Evolutionary conservation across 37 sponge, comb jelly and placozoan species (phyloP), one percentile per base, ranked within the genome.

Genomic region (Ianthella basta): DNA sequence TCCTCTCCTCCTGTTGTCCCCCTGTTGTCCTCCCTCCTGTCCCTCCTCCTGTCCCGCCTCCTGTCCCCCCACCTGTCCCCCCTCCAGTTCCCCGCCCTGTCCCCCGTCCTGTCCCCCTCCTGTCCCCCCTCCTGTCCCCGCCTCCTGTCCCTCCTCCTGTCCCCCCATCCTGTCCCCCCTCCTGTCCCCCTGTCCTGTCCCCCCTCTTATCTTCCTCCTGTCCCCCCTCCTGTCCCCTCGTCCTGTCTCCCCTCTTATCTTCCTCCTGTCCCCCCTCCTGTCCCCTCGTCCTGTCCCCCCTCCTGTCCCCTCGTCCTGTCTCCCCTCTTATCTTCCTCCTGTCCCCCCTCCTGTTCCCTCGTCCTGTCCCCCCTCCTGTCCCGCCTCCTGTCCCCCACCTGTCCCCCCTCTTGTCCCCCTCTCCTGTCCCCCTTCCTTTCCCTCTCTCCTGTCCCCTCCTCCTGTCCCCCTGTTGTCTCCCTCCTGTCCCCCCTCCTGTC

Each of bases 391-490:
- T n/a, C n/a, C n/a, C n/a, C n/a, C n/a, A n/a, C n/a, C n/a, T n/a
- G n/a, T n/a, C n/a, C n/a, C n/a, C n/a, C n/a, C n/a, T n/a, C n/a
- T n/a, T n/a, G n/a, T n/a, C n/a, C n/a, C n/a, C n/a, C n/a, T n/a
- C n/a, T n/a, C n/a, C n/a, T n/a, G n/a, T 13, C 73, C 35, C 73
- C 13, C 13, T 13, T 37, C 33, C 18, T 8, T 39, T 74, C 38
- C 21, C 77, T 1, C 35, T 13, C 36, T 16, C 35, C 81, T 37
- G 32, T 38, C 67, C 66, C 83, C 14, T n/a, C 53, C n/a, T n/a
- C n/a, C n/a, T n/a, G n/a, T n/a, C n/a, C n/a, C n/a, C n/a, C n/a
- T 80, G 81, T 23, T 10, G 24, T 40, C 89, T 77, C 59, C 57
- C 60, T 44, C 39, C 50, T 80, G 83, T n/a, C n/a, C n/a, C n/a